Evolutionary conservation across 2,888 invertebrate genomes (phyloP).

Genomic region (Heterodera filipjevi): DNA sequence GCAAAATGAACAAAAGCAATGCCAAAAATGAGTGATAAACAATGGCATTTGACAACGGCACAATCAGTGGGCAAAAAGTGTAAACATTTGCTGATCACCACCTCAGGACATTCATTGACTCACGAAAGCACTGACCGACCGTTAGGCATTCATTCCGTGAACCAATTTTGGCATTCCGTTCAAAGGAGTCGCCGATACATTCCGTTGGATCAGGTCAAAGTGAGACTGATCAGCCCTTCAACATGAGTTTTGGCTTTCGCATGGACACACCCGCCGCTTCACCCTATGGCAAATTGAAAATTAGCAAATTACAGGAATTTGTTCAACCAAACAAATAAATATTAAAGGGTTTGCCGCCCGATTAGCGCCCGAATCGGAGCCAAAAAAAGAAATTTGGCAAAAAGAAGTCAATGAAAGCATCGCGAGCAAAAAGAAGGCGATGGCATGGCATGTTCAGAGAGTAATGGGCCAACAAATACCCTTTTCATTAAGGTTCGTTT

Average conservation of each 20-base stretch:
- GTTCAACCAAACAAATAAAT: neutral
- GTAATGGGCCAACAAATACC: too few relatives aligned
- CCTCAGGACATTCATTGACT: neutral
- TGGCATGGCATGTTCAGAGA: conserved; percentile 18
- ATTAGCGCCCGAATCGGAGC: conserved; percentile 46
- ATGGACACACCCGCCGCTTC: conserved; percentile 59
- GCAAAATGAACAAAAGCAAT: neutral
- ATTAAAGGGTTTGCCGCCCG: conserved; percentile 54
- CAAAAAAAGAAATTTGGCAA: conserved; percentile 17
- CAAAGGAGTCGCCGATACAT: conserved; percentile 23
- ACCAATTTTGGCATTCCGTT: neutral
- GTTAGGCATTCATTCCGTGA: neutral
- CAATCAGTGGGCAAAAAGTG: too few relatives aligned
- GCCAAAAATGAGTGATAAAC: neutral
- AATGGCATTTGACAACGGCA: neutral
- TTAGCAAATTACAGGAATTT: neutral
- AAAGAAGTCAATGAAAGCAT: conserved; percentile 12
- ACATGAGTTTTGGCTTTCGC: conserved; percentile 60
- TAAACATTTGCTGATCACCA: too few relatives aligned
- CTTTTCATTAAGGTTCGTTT: neutral
- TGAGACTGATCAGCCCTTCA: conserved; percentile 28
- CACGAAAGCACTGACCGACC: neutral
- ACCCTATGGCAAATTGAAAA: conserved; percentile 50
- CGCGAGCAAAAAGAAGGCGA: conserved; percentile 17
- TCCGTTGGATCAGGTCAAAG: neutral